phyloP scores from a whole-genome alignment of 2,797 vertebrate species.

The Ptychobarbus kaznakovi region DNA sequence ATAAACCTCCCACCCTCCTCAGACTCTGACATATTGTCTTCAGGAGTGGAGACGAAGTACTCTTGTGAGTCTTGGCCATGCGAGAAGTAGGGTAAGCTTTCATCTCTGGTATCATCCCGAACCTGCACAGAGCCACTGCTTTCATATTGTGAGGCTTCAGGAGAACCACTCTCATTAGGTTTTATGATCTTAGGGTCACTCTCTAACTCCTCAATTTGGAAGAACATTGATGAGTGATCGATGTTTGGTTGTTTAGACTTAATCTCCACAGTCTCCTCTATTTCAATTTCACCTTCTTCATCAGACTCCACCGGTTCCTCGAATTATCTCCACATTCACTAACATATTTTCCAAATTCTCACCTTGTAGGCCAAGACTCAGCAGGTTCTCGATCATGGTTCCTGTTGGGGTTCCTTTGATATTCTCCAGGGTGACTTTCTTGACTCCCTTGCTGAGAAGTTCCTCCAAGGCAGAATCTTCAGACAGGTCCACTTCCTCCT shows the following conservation, averaged over 20 bases:
- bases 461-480: constrained; percentile 75
- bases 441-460: constrained; percentile 78
- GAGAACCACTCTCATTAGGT: constrained; percentile 57
- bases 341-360: constrained; percentile 78
- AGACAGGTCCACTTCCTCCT: constrained; percentile 84
- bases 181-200: constrained; percentile 71
- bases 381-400: constrained; percentile 83
- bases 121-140: constrained; percentile 74
- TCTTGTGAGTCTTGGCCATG: constrained; percentile 80
- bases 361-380: constrained; percentile 80
- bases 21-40: constrained; percentile 80
- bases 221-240: constrained; percentile 76
- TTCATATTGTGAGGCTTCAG: constrained; percentile 59
- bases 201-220: constrained; percentile 90
- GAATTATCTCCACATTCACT: constrained; percentile 90
- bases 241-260: constrained; percentile 70
- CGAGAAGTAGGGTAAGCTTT: constrained; percentile 68
- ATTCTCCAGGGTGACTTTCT: constrained; percentile 80
- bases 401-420: constrained; percentile 80
- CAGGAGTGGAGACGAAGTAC: constrained; percentile 94
- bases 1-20: constrained; percentile 82
- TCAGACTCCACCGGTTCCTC: constrained; percentile 85
- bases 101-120: constrained; percentile 77
- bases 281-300: constrained; percentile 71
- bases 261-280: constrained; percentile 83